These are phyloP conservation scores for Zaprionus lachaisei DNA, from an alignment of 1,140 invertebrate genomes.

Conservation along the genomic window DNA sequence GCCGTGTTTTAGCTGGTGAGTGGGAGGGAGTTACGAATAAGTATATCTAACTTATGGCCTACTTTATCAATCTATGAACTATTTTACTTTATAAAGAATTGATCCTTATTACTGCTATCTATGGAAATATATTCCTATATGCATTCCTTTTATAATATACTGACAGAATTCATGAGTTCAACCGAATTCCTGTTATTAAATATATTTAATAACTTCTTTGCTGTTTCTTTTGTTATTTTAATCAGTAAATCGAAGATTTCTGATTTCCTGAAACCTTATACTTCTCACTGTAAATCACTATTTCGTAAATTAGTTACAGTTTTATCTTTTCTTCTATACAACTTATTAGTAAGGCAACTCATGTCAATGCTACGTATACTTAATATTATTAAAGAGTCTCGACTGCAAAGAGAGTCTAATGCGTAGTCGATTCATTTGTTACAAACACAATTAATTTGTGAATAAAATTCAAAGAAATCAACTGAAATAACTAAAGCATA, in stretches of 20 bases:
- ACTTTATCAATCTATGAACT: constrained; percentile 32
- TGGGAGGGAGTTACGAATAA: constrained; percentile 5
- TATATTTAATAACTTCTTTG: no score
- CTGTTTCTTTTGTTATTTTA: no score
- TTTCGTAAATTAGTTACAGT: neutral
- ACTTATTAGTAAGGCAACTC: neutral
- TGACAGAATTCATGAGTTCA: no score
- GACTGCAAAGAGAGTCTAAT: neutral
- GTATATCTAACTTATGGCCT: neutral
- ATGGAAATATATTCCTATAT: no score
- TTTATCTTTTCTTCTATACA: neutral
- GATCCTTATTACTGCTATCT: no score
- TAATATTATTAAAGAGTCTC: neutral
- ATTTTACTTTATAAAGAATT: no score
- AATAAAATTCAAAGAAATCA: neutral
- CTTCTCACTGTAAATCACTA: neutral
- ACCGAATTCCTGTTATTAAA: no score
- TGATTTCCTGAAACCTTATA: no score
- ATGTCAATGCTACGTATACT: neutral
- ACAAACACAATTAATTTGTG: constrained; percentile 66
- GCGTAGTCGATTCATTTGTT: neutral
- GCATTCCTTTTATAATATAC: no score
- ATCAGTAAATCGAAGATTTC: no score
- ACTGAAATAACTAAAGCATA: constrained; percentile 6
- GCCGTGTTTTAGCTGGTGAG: constrained; percentile 80